A percentile compares a stretch with the other conserved stretches of the same genome.
Conservation (phyloP, 2,797 vertebrate genomes). For the Ptychobarbus kaznakovi region DNA sequence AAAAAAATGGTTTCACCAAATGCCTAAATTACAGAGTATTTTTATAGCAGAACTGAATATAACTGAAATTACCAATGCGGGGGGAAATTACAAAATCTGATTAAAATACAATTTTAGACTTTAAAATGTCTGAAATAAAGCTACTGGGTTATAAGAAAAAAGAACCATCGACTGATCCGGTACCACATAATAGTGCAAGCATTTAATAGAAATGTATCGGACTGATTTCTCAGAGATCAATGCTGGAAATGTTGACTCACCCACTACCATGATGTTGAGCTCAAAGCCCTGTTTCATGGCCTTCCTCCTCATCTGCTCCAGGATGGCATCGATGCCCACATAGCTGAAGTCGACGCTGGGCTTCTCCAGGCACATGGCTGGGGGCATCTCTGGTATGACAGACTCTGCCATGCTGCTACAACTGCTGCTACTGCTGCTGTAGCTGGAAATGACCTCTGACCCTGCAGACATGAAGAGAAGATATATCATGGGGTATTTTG, state of each 20-base stretch:
- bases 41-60: background rate
- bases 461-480: slow-evolving; percentile 62
- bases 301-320: slow-evolving; percentile 98
- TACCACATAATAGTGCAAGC: background rate
- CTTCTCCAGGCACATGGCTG: slow-evolving; percentile 78
- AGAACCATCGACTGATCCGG: background rate
- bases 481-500: background rate
- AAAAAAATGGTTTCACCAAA: background rate
- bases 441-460: slow-evolving; percentile 76
- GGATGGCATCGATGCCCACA: slow-evolving; percentile 95
- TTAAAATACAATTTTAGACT: background rate
- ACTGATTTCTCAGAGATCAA: background rate
- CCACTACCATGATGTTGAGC: slow-evolving; percentile 99
- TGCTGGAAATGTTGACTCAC: slow-evolving; percentile 76
- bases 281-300: slow-evolving; percentile 99
- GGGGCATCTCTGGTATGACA: slow-evolving; percentile 67
- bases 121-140: slow-evolving; percentile 2
- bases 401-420: slow-evolving; percentile 87
- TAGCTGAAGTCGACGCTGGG: slow-evolving; percentile 88
- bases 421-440: slow-evolving; percentile 73
- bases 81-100: background rate
- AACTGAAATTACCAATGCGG: background rate
- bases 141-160: background rate
- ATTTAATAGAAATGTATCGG: background rate
- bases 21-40: slow-evolving; percentile 13